Evolutionary conservation across 1,140 invertebrate genomes (phyloP).

Genomic region (Lepidostoma basale): DNA sequence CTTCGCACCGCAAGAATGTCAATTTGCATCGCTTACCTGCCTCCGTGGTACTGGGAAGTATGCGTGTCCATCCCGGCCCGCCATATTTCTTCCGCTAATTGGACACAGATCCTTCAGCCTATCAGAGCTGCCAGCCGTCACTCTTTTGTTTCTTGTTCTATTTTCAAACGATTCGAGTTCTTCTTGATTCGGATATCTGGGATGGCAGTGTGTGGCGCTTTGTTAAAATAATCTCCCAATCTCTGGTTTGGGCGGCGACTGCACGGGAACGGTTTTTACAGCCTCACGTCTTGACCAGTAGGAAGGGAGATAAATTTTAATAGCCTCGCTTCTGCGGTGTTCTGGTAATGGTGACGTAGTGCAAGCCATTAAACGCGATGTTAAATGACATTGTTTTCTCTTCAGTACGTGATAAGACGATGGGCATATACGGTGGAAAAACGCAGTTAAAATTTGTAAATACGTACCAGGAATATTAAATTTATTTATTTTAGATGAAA

Average conservation of each 20-base stretch:
- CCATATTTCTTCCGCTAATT: constrained; percentile 39
- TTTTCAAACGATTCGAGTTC: constrained; percentile 6
- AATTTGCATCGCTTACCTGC: constrained; percentile 24
- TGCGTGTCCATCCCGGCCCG: background rate
- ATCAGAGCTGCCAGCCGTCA: constrained; percentile 31
- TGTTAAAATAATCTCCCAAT: constrained; percentile 24
- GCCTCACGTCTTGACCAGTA: background rate
- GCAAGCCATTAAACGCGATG: no score
- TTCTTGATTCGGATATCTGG: constrained; percentile 16
- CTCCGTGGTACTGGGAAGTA: background rate
- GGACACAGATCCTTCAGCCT: constrained; percentile 27
- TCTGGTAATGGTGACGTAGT: no score
- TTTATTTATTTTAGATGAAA: no score
- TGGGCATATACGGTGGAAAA: no score
- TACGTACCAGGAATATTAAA: no score
- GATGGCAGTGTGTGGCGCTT: background rate
- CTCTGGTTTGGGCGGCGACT: constrained; percentile 11
- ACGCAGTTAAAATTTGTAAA: no score
- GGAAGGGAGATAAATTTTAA: background rate
- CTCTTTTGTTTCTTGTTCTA: constrained; percentile 26
- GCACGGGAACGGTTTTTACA: background rate
- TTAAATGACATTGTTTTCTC: no score
- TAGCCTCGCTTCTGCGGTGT: background rate
- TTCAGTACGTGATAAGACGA: no score
- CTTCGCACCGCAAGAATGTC: constrained; percentile 16